A percentile compares a stretch with the other conserved stretches of the same genome.
These are phyloP conservation scores for Poeciliopsis paucimaculata DNA, from an alignment of 2,797 vertebrate species.

Conservation along the genomic window DNA sequence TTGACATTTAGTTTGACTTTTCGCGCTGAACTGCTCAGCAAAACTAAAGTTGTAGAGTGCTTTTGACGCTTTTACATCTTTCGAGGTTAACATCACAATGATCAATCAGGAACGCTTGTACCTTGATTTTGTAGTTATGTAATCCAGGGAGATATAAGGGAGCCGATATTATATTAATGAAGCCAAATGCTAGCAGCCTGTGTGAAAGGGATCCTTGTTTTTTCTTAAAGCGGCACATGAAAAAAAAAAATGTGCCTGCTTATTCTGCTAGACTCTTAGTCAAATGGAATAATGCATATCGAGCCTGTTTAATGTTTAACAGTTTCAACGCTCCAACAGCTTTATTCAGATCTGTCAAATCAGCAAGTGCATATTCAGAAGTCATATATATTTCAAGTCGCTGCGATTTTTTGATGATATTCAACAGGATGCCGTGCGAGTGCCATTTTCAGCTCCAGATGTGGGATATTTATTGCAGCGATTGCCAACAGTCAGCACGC, in stretches of 20 bases:
- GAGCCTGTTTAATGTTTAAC: conserved; percentile 26
- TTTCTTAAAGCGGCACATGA: conserved; percentile 8
- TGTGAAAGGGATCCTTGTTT: conserved; percentile 26
- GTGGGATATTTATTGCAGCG: conserved; percentile 52
- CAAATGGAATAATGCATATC: conserved; percentile 32
- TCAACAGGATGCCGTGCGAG: conserved; percentile 22
- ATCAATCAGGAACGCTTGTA: neutral
- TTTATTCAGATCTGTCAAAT: conserved; percentile 13
- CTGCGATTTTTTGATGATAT: conserved; percentile 9
- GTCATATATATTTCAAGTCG: conserved; percentile 20
- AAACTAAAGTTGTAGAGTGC: neutral
- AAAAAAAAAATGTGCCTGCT: conserved; percentile 17
- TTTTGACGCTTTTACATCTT: conserved; percentile 8
- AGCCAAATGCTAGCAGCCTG: conserved; percentile 9
- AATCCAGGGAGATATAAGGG: conserved; percentile 3
- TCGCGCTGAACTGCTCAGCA: neutral
- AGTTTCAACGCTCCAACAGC: conserved; percentile 1
- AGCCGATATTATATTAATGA: conserved; percentile 2
- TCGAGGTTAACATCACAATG: conserved; percentile 3
- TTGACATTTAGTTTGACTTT: conserved; percentile 12
- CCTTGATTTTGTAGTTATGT: neutral
- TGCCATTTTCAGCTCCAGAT: conserved; percentile 24
- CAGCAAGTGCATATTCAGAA: conserved; percentile 11
- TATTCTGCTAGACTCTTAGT: conserved; percentile 20
- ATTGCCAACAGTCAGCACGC: conserved; percentile 29